Evolutionary conservation across 92 coral and sea anemone species (phyloP).

Genomic region (Palythoa heliodiscus): DNA sequence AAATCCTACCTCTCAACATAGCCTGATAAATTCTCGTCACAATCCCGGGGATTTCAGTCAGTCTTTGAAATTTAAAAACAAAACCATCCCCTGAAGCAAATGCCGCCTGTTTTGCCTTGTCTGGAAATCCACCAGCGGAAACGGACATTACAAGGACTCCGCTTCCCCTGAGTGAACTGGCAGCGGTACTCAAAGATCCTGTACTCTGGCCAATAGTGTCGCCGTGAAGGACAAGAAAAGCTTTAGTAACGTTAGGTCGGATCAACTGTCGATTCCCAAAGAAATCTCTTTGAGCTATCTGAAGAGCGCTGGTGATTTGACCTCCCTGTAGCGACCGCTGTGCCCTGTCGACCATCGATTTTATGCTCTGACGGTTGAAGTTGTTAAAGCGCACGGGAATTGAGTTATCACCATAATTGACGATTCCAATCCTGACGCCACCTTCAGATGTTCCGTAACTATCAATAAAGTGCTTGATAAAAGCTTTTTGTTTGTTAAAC

Average conservation of each 20-base stretch:
- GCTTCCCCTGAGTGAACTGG: conserved; percentile 59
- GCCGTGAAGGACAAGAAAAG: conserved; percentile 81
- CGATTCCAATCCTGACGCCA: conserved; percentile 74
- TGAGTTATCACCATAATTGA: conserved; percentile 69
- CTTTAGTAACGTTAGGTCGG: conserved; percentile 74
- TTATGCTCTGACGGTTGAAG: conserved; percentile 68
- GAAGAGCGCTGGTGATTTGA: conserved; percentile 64
- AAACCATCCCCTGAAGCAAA: conserved; percentile 81
- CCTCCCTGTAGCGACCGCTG: conserved; percentile 62
- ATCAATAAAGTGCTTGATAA: conserved; percentile 85
- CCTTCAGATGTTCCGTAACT: conserved; percentile 72
- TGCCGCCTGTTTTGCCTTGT: conserved; percentile 39
- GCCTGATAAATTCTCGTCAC: conserved; percentile 80
- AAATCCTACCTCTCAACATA: conserved; percentile 69
- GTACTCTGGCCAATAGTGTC: conserved; percentile 55
- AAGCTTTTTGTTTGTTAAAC: conserved; percentile 83
- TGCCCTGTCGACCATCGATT: conserved; percentile 63
- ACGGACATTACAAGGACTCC: conserved; percentile 83
- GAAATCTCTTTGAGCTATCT: conserved; percentile 53
- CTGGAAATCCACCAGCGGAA: conserved; percentile 74
- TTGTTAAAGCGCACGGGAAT: conserved; percentile 71
- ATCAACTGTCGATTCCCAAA: conserved; percentile 56
- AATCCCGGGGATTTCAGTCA: conserved; percentile 62
- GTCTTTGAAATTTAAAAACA: conserved; percentile 58
- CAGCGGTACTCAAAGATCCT: conserved; percentile 50